Base-by-base conservation (phyloP, 2,113 vertebrate species). In the Capricornis sumatraensis region DNA sequence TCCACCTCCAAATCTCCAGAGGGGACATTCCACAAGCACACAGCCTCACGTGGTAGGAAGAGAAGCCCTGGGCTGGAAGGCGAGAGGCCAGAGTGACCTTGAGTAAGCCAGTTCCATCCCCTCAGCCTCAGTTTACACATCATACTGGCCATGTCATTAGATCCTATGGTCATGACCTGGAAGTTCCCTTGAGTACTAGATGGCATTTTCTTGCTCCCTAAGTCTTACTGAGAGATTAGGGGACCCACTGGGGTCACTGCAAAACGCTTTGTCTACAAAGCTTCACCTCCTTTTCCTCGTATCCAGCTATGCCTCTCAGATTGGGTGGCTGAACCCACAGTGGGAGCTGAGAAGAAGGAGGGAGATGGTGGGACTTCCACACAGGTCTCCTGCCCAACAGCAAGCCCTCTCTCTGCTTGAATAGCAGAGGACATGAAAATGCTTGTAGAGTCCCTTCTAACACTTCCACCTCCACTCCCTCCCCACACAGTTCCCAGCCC, bases 141-240 rank as follows among this genome's bases (percentile, higher is more conserved):
- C 17, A 1, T 67, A 21, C 27, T 45, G 36, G 16, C 40, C 27
- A 19, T 21, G 2, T 67, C 40, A 40, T 36, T 43, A 92, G 74
- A 84, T 45, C 27, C 21, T 95, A 21, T 5, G 16, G 9, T 79
- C 47, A 60, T 36, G 81, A 67, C 6, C 45, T 10, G 11, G 15
- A 9, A 40, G 13, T 62, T 64, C 57, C 16, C 33, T 82, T 71
- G 57, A 92, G 53, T 81, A 90, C 11, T 64, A 5, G 25, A 5
- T 92, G 62, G 3, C 36, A 57, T 92, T 97, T 91, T 94, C 62
- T 86, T 33, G 71, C n/a, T 91, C 67, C 27, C 30, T 28, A 60
- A 76, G n/a, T 57, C 5, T 89, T 92, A 58, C 28, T 28, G 16
- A 94, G 67, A 89, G 36, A 78, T 50, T 27, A 91, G 62, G 15